Evolutionary conservation across 1,140 invertebrate species (phyloP), one percentile per base, ranked within the genome.

Genomic region (Phortica variegata): DNA sequence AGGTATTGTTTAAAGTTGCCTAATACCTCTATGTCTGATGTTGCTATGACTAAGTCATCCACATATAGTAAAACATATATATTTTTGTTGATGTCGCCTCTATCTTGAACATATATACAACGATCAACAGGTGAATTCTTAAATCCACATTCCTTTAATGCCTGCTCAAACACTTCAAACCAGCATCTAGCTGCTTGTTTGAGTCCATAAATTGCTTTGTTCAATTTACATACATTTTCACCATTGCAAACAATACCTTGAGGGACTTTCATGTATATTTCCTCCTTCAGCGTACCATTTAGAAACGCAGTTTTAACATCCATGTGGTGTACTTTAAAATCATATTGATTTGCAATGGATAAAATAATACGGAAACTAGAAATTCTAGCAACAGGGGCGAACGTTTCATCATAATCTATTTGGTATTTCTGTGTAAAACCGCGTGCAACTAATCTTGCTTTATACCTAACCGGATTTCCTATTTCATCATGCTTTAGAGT

Each of bases 371-470:
- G 7, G 23, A 55, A 55, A 36, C 43, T 54, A 4, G 43, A 37
- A 19, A 53, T 49, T 49, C 46, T 48, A 38, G 46, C 46, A 4
- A 38, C 39, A 15, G 33, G 38, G 4, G 46, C 51, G 31, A 58
- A 46, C 19, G 61, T 56, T 31, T 75, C 74, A 17, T 57, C 40
- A 46, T 74, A 79, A 42, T 80, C 77, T 3, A 73, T 44, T 36
- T 49, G 45, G 65, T 53, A 37, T 38, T 52, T 63, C 61, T 79
- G 78, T 8, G 45, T 44, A 53, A 54, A 79, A 18, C 78, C 78
- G 54, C 74, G 75, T 7, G 77, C 74, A 23, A 80, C 73, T 7
- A 79, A 55, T 40, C 77, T 50, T n/a, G 73, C 76, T 51, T 75
- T 79, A 37, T 70, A 61, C 45, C 52, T 45, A 31, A 46, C 34